A percentile compares a stretch with the other conserved stretches of the same genome.
Conservation (phyloP, 2,888 invertebrate genomes). For the Xylocampa areola region DNA sequence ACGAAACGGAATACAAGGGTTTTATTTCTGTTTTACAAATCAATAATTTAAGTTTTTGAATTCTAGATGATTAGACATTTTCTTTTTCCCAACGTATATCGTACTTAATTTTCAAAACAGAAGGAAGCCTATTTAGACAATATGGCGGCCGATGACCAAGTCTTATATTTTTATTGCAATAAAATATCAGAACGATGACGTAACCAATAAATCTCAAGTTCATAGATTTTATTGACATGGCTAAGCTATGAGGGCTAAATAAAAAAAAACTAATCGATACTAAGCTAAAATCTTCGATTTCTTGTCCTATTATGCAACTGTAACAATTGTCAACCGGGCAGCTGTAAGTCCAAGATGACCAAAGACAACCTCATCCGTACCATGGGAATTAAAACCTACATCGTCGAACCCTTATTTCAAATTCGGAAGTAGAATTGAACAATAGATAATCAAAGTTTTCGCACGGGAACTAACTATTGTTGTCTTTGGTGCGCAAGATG, state of each 20-base stretch:
- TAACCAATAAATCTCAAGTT: neutral
- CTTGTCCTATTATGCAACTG: conserved; percentile 7
- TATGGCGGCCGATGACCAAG: too few relatives aligned
- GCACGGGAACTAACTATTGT: conserved; percentile 53
- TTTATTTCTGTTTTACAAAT: too few relatives aligned
- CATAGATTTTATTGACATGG: neutral
- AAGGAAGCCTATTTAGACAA: too few relatives aligned
- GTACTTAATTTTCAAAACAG: too few relatives aligned
- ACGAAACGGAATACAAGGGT: too few relatives aligned
- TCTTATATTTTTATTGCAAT: too few relatives aligned
- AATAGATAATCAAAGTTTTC: conserved; percentile 57
- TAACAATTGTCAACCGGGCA: conserved; percentile 10
- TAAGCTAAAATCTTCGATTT: conserved; percentile 11
- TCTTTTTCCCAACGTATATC: too few relatives aligned
- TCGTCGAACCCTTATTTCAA: conserved; percentile 28
- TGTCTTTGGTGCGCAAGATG: conserved; percentile 34
- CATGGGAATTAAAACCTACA: conserved; percentile 35
- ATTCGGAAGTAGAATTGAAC: conserved; percentile 46
- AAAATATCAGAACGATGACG: too few relatives aligned
- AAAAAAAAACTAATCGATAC: conserved; percentile 3
- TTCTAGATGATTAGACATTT: too few relatives aligned
- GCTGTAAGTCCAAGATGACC: conserved; percentile 47
- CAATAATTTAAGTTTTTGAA: too few relatives aligned
- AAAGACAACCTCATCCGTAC: conserved; percentile 8
- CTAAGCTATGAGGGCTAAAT: neutral